These are phyloP conservation scores for Dolichoris vasculosae DNA, from an alignment of 1,140 invertebrate genomes.

Conservation along the genomic window DNA sequence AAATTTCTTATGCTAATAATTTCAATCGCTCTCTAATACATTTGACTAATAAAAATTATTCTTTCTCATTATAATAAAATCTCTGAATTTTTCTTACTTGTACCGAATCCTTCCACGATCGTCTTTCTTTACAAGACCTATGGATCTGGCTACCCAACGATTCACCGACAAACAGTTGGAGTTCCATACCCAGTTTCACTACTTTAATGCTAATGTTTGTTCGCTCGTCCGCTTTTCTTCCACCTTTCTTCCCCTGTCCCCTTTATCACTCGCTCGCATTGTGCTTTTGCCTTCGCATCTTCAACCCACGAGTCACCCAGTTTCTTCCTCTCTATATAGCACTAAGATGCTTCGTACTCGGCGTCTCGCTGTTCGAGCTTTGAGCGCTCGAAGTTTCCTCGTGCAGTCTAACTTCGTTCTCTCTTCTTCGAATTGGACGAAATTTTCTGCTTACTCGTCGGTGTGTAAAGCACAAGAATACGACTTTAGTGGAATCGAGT, in stretches of 20 bases:
- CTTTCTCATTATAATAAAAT: slow-evolving; percentile 38
- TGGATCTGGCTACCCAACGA: background rate
- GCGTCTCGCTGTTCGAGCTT: slow-evolving; percentile 3
- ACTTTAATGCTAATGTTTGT: slow-evolving; percentile 63
- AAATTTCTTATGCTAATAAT: slow-evolving; percentile 11
- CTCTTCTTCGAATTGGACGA: slow-evolving; percentile 37
- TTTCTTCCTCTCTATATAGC: background rate
- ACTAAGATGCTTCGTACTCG: slow-evolving; percentile 22
- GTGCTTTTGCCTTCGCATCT: slow-evolving; percentile 7
- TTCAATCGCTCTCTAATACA: slow-evolving; percentile 40
- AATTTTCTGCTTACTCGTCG: slow-evolving; percentile 53
- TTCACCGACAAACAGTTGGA: slow-evolving; percentile 37
- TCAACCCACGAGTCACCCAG: background rate
- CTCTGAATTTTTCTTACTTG: background rate
- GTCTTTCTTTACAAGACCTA: slow-evolving; percentile 32
- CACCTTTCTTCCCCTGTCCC: slow-evolving; percentile 19
- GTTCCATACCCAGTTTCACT: slow-evolving; percentile 51
- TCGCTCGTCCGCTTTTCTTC: background rate
- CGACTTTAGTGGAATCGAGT: slow-evolving; percentile 32
- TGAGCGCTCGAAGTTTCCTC: background rate
- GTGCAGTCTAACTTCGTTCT: slow-evolving; percentile 41
- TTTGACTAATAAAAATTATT: slow-evolving; percentile 37
- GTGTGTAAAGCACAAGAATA: slow-evolving; percentile 29
- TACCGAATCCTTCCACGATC: background rate
- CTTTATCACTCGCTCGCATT: slow-evolving; percentile 27